Percentiles rank a stretch among this genome's conserved stretches.
These are phyloP conservation scores for Chlorospingus flavigularis DNA, from an alignment of 2,797 vertebrate genomes.

Conservation along the genomic window DNA sequence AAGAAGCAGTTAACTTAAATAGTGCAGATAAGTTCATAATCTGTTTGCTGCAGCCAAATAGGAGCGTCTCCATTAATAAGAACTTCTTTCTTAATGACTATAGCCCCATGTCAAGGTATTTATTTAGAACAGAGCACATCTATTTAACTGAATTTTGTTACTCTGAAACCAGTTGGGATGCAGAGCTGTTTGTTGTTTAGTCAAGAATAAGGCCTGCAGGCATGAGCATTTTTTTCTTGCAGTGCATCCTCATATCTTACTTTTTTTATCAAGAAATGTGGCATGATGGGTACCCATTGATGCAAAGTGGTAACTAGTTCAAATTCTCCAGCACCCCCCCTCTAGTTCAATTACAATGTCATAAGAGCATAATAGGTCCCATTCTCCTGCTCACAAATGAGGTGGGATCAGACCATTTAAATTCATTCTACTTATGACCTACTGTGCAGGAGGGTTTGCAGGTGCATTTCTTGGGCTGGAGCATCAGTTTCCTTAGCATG, in stretches of 20 bases:
- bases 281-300: not conserved
- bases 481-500: not conserved
- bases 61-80: not conserved
- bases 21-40: not conserved
- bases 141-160: not conserved
- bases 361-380: not conserved
- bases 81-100: conserved; percentile 11
- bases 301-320: not conserved
- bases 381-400: not conserved
- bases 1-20: conserved; percentile 24
- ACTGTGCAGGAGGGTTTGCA: not conserved
- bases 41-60: conserved; percentile 5
- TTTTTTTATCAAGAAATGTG: not conserved
- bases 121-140: not conserved
- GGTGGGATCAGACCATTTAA: not conserved
- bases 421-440: not conserved
- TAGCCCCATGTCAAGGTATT: not conserved
- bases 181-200: not conserved
- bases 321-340: not conserved
- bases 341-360: not conserved
- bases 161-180: not conserved
- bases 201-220: not conserved
- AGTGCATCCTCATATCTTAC: not conserved
- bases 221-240: not conserved
- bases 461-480: not conserved